A percentile compares a stretch with the other conserved stretches of the same genome.
Evolutionary conservation across 2,113 vertebrate species (phyloP).

Genomic region (Protobothrops flavoviridis): DNA sequence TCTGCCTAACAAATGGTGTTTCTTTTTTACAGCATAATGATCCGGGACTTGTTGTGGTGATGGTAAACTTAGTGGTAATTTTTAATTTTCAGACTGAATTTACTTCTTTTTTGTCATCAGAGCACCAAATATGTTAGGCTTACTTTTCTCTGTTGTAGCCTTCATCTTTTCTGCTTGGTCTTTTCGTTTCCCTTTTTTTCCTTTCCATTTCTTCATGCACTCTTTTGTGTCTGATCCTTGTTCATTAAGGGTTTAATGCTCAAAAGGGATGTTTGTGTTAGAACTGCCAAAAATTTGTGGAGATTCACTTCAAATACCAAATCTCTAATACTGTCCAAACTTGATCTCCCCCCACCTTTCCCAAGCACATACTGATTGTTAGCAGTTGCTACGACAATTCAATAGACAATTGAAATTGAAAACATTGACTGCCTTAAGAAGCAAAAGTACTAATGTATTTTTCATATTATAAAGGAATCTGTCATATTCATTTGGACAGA

Average conservation of each 20-base stretch:
- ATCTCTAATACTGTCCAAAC: conserved; percentile 79
- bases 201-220: conserved; percentile 81
- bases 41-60: conserved; percentile 99
- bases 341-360: conserved; percentile 68
- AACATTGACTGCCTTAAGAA: conserved; percentile 79
- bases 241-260: conserved; percentile 91
- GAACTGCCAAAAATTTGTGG: conserved; percentile 67
- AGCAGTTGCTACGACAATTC: conserved; percentile 80
- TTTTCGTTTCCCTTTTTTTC: conserved; percentile 84
- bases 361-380: conserved; percentile 69
- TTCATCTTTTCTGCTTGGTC: conserved; percentile 98
- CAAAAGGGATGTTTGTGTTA: conserved; percentile 87
- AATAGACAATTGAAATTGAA: conserved; percentile 56
- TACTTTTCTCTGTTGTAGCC: conserved; percentile 94
- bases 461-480: conserved; percentile 64
- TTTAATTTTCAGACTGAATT: conserved; percentile 99
- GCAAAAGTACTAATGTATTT: conserved; percentile 75
- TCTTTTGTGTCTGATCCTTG: conserved; percentile 86
- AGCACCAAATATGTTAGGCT: conserved; percentile 99
- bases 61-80: conserved; percentile 99
- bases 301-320: conserved; percentile 74
- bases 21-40: conserved; percentile 99
- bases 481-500: conserved; percentile 60
- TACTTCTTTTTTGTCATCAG: conserved; percentile 97
- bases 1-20: conserved; percentile 99